phyloP scores from a whole-genome alignment of 2,797 vertebrate species.

The Gymnopithys bicolor region DNA sequence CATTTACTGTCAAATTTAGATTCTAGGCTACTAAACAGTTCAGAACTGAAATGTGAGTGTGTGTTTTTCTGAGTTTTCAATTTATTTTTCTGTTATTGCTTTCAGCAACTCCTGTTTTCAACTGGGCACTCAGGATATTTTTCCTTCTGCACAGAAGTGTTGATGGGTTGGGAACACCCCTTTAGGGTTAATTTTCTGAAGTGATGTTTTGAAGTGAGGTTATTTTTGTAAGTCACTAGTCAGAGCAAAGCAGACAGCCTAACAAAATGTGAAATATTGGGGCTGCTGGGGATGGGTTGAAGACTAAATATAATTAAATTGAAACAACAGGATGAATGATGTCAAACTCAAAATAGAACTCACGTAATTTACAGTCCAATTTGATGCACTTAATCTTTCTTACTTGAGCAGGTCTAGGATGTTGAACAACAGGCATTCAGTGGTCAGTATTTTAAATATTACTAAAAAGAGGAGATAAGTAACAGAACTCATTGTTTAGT shows the following conservation, averaged over 20 bases:
- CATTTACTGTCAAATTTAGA: background rate
- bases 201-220: slow-evolving; percentile 13
- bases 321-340: slow-evolving; percentile 50
- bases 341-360: slow-evolving; percentile 19
- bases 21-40: background rate
- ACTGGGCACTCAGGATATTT: background rate
- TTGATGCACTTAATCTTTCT: background rate
- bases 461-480: background rate
- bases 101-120: slow-evolving; percentile 5
- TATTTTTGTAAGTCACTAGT: slow-evolving; percentile 41
- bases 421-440: background rate
- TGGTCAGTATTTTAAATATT: background rate
- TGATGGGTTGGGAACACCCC: background rate
- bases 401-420: background rate
- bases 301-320: slow-evolving; percentile 46
- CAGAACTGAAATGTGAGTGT: background rate
- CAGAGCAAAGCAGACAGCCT: slow-evolving; percentile 8
- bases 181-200: slow-evolving; percentile 45
- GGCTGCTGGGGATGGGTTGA: slow-evolving; percentile 11
- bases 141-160: background rate
- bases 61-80: background rate
- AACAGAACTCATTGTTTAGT: background rate
- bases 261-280: slow-evolving; percentile 42
- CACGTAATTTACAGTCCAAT: background rate
- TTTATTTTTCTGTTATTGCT: background rate